A percentile compares a stretch with the other conserved stretches of the same genome.
These are phyloP conservation scores for Phrynosoma platyrhinos DNA, from an alignment of 2,113 vertebrate genomes.

Conservation along the genomic window DNA sequence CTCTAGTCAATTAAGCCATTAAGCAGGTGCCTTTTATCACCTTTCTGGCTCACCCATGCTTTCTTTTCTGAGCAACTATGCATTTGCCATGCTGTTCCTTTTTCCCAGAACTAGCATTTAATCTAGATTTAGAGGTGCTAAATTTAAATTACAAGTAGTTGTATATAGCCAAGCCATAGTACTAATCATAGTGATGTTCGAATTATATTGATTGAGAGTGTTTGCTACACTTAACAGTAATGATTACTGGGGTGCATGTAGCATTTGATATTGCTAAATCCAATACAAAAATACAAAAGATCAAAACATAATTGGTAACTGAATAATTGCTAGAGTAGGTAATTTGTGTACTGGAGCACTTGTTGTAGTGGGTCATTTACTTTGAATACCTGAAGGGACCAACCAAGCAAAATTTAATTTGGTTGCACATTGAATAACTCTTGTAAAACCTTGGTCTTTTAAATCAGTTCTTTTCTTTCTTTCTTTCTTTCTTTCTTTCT, in stretches of 20 bases:
- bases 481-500: constrained; percentile 24
- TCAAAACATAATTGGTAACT: constrained; percentile 46
- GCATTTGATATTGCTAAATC: background rate
- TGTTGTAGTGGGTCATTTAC: constrained; percentile 9
- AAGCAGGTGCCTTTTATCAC: background rate
- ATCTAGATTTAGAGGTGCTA: background rate
- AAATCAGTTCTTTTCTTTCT: background rate
- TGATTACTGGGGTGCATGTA: background rate
- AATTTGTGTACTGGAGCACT: background rate
- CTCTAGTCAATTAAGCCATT: background rate
- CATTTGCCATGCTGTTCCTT: background rate
- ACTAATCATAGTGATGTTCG: fast-evolving
- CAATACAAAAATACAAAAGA: background rate
- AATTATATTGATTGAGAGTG: background rate
- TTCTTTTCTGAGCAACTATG: background rate
- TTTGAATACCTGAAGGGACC: constrained; percentile 58
- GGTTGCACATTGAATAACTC: constrained; percentile 31
- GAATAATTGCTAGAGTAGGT: constrained; percentile 40
- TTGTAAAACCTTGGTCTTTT: constrained; percentile 40
- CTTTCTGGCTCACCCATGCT: background rate
- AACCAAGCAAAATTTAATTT: constrained; percentile 55
- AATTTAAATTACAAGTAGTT: background rate
- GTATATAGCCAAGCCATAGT: background rate
- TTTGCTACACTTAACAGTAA: background rate
- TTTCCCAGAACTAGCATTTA: background rate